Evolutionary conservation across 2,888 invertebrate genomes (phyloP).

Genomic region (Sinohyriopsis cumingii): DNA sequence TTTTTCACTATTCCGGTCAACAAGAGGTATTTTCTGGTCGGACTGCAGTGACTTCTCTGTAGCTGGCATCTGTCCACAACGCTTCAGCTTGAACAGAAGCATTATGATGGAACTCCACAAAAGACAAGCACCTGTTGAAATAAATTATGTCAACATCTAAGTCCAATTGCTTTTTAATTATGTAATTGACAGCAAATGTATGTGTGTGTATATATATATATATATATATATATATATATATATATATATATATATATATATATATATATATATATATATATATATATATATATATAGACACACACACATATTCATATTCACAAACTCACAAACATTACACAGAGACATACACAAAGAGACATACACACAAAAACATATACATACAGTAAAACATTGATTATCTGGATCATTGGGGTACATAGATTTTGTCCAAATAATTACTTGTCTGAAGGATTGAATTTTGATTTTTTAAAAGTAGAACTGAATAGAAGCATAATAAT

Average conservation of each 20-base stretch:
- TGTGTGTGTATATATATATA: neutral
- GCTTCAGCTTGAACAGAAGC: constrained; percentile 62
- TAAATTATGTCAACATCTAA: neutral
- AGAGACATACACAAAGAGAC: too few relatives aligned
- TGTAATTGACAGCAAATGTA: neutral
- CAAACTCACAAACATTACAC: too few relatives aligned
- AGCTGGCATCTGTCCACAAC: constrained; percentile 45
- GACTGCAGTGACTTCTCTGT: constrained; percentile 17
- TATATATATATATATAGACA: too few relatives aligned
- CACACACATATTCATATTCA: too few relatives aligned
- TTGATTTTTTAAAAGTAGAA: too few relatives aligned
- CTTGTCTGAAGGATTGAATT: too few relatives aligned
- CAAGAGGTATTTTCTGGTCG: constrained; percentile 44
- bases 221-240: neutral
- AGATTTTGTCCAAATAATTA: too few relatives aligned
- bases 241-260: constrained; percentile 1
- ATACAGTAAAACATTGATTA: too few relatives aligned
- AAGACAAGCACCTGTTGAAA: constrained; percentile 53
- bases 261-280: too few relatives aligned
- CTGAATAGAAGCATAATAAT: too few relatives aligned
- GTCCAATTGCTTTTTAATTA: neutral
- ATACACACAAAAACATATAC: too few relatives aligned
- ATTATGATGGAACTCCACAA: constrained; percentile 64
- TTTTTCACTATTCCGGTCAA: constrained; percentile 29
- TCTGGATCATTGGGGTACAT: too few relatives aligned